phyloP scores from a whole-genome alignment of 2,888 invertebrate species.

The Drosophila subquinaria region DNA sequence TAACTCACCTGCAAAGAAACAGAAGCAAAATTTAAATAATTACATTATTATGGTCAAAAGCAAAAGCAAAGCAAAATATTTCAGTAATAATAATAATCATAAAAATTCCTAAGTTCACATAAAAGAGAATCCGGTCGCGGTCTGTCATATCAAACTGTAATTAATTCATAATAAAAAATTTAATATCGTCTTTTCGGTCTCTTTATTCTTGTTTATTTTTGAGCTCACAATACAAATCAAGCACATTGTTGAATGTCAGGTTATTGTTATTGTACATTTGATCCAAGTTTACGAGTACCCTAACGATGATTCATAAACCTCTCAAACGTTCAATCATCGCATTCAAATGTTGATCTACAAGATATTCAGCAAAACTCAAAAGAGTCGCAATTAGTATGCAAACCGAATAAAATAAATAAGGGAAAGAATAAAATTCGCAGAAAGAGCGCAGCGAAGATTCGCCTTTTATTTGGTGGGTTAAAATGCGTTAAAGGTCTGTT shows the following conservation, averaged over 20 bases:
- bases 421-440: conserved; percentile 17
- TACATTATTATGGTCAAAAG: conserved; percentile 57
- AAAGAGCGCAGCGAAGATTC: conserved; percentile 41
- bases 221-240: conserved; percentile 10
- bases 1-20: conserved; percentile 74
- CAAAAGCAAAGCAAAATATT: conserved; percentile 8
- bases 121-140: conserved; percentile 42
- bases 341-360: conserved; percentile 49
- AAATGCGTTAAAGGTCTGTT: conserved; percentile 46
- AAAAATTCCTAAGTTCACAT: conserved; percentile 19
- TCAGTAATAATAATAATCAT: conserved; percentile 37
- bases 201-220: conserved; percentile 32
- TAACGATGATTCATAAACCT: conserved; percentile 55
- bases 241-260: conserved; percentile 41
- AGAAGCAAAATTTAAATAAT: conserved; percentile 65
- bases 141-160: conserved; percentile 30
- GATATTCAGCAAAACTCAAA: conserved; percentile 43
- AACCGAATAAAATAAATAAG: conserved; percentile 42
- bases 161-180: conserved; percentile 41
- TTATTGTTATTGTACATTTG: conserved; percentile 17
- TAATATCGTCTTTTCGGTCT: background rate
- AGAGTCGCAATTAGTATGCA: conserved; percentile 59
- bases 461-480: conserved; percentile 34
- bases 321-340: conserved; percentile 55
- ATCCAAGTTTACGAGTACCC: conserved; percentile 2